Base-by-base conservation (phyloP, 2,888 invertebrate species). In the Drosophila paucipuncta region DNA sequence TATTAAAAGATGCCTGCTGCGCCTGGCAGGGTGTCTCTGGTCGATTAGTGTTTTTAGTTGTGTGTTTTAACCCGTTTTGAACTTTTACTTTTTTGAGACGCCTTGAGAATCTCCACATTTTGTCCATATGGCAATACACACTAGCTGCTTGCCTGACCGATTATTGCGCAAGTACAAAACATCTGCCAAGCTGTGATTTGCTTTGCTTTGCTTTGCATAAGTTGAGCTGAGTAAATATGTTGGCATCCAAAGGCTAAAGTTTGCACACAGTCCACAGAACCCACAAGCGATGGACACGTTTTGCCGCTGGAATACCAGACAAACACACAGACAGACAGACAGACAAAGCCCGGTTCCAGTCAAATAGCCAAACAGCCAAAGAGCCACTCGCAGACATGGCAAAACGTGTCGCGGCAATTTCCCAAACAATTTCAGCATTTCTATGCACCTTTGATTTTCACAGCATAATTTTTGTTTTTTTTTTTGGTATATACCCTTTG, bases 231-330 rank as follows among this genome's bases (percentile, higher is more conserved):
- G 28, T 41, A 39, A 57, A 70, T 71, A 49, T 76, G 80, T 73
- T 85, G 67, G 80, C 86, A 90, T 67, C 90, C 76, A 85, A 90
- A 85, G 85, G 90, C 89, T 89, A 85, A 85, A 85, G 85, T 90
- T 90, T 78, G 39, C 55, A 47, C 47, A 47, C 16, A 28, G 76
- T 67, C 43, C 52, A 75, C 66, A 89, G 85, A 85, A 85, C 86
- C 61, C 37, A 52, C 49, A 22, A 25, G 31, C 35, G 66, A 55
- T 68, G 76, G 70, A 80, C 71, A 78, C 63, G 68, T 62, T 63
- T 57, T 43, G 73, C 69, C 65, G 62, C 73, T 57, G 39, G n/a
- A n/a, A 35, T 55, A 39, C n/a, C 39, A 70, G 77, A 74, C 65
- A 39, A 72, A 80, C 75, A 72, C 61, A 28, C 28, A 57, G 16